phyloP scores from a whole-genome alignment of 2,113 vertebrate genomes.

The Oryzias woworae region DNA sequence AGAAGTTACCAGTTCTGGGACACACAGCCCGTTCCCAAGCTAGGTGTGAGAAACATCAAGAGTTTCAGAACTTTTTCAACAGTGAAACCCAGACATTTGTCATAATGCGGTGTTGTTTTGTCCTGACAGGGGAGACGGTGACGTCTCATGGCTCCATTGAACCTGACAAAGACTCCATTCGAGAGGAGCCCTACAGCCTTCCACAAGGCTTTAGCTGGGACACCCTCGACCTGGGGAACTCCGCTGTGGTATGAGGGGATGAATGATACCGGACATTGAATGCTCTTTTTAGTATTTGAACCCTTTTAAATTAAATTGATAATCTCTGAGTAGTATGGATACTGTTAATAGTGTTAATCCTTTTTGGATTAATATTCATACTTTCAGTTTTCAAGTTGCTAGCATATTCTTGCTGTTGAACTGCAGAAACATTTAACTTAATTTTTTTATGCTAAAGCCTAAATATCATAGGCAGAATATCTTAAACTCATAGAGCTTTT shows the following conservation, averaged over 20 bases:
- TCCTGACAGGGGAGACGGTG: conserved; percentile 87
- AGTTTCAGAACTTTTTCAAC: not conserved
- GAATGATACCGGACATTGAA: not conserved
- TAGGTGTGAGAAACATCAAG: conserved; percentile 76
- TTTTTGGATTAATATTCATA: too few species aligned
- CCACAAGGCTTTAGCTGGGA: conserved; percentile 97
- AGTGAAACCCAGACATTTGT: not conserved
- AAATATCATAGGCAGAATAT: too few species aligned
- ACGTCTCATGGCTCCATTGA: conserved; percentile 94
- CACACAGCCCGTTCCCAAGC: conserved; percentile 95
- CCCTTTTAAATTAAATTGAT: not conserved
- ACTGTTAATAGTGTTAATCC: too few species aligned
- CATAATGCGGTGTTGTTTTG: not conserved
- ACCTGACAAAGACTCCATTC: conserved; percentile 93
- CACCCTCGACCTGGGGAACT: conserved; percentile 89
- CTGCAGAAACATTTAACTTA: too few species aligned
- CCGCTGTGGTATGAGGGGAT: conserved; percentile 86
- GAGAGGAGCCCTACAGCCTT: conserved; percentile 94
- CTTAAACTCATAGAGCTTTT: too few species aligned
- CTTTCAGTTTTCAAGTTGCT: too few species aligned
- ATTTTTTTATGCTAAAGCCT: too few species aligned
- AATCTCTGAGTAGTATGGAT: not conserved
- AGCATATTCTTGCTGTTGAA: too few species aligned
- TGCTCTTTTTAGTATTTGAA: not conserved
- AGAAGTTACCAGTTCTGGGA: conserved; percentile 99